Base-by-base conservation (phyloP, 2,113 vertebrate species). In the Urocynchramus pylzowi region DNA sequence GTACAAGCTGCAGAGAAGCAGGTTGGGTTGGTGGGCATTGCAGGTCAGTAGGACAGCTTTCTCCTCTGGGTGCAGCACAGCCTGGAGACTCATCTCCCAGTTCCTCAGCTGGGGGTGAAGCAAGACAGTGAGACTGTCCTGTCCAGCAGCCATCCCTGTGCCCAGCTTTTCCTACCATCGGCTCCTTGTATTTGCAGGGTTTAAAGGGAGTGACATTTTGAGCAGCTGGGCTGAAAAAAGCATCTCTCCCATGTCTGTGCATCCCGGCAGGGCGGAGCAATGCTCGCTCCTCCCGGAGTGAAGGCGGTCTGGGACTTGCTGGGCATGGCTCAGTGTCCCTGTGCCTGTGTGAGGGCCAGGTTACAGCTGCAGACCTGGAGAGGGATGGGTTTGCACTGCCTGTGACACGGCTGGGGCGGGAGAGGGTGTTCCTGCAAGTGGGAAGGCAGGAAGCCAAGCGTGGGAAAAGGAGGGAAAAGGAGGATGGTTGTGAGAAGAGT, bases 391-490 rank as follows among this genome's bases (percentile, higher is more conserved):
- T 84, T 87, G 2, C 0, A 0, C 35, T 37, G 47, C 68, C 88
- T 1, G 1, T 23, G 52, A 67, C 7, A 0, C 0, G 0, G 86
- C 70, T 78, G 57, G 77, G 60, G 33, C 0, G 0, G 87, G 93
- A 94, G 71, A 92, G 64, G 57, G 56, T 84, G 89, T 82, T 95
- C 76, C 84, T 89, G 87, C 79, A 77, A 91, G 52, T 14, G 39
- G 44, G 63, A 76, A 84, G 87, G 85, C 90, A 93, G 95, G 93
- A 95, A 97, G 85, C 93, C 95, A 91, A 81, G 90, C 37, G 64
- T 94, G 93, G 95, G 93, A 97, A 95, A 93, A 93, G 77, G 80
- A 91, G 95, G 71, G 89, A 64, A 86, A 77, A 92, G 27, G 53
- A 83, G 89, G 89, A 84, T 68, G 89, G 47, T 37, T 95, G 93